phyloP scores from a whole-genome alignment of 2,113 vertebrate genomes.

The Apeltes quadracus region DNA sequence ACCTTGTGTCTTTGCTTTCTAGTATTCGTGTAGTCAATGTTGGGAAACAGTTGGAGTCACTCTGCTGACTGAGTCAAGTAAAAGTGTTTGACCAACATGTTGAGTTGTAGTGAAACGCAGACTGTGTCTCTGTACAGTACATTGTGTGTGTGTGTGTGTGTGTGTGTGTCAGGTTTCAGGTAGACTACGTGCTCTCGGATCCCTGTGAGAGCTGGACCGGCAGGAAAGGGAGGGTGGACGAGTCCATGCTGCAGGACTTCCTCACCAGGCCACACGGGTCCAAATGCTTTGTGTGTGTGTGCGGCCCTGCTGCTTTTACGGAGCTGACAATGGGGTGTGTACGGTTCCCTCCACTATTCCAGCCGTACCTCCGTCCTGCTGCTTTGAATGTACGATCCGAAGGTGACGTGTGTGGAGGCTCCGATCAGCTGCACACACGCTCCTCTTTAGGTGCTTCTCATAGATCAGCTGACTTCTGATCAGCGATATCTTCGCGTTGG shows the following conservation, averaged over 20 bases:
- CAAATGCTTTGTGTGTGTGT: constrained; percentile 87
- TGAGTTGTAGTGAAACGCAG: not conserved
- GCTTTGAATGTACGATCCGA: no score
- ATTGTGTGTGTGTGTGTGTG: not conserved
- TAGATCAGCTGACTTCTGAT: no score
- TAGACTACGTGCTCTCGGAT: constrained; percentile 90
- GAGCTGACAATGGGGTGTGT: constrained; percentile 87
- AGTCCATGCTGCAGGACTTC: constrained; percentile 81
- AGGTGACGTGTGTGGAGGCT: no score
- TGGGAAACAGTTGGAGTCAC: no score
- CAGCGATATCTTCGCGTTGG: no score
- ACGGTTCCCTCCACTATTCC: not conserved
- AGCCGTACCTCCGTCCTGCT: not conserved
- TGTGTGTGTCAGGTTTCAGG: constrained; percentile 84
- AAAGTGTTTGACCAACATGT: not conserved
- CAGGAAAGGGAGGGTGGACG: constrained; percentile 84
- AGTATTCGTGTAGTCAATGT: no score
- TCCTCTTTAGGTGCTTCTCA: no score
- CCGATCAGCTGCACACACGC: no score
- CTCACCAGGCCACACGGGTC: constrained; percentile 78
- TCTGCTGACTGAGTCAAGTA: no score
- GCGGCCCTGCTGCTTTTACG: constrained; percentile 89
- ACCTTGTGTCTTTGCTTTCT: no score
- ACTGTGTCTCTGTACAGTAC: not conserved
- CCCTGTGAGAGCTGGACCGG: constrained; percentile 84